Percentiles rank a stretch among this genome's conserved stretches.
Conservation (phyloP, 1,140 invertebrate species). For the Rhagoletis pomonella region DNA sequence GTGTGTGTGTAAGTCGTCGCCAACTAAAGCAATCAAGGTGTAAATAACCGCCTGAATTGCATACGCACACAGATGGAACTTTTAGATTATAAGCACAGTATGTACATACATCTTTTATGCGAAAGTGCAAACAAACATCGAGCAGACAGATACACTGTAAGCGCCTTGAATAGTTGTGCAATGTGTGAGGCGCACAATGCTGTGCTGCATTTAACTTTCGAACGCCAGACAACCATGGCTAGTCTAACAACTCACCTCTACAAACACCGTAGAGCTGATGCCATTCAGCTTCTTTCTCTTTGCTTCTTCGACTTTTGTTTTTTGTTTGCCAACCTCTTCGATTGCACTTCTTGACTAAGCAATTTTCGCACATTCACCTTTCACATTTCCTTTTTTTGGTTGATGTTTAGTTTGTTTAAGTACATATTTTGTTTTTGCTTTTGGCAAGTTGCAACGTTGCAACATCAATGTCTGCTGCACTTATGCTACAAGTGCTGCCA, state of each 20-base stretch:
- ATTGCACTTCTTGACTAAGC: constrained; percentile 4
- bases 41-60: constrained; percentile 6
- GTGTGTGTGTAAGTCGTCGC: not conserved
- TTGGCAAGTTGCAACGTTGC: not conserved
- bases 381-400: not conserved
- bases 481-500: not conserved
- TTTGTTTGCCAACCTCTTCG: not conserved
- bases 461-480: constrained; percentile 25
- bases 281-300: not conserved
- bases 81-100: not conserved
- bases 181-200: constrained; percentile 6
- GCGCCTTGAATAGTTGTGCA: not conserved
- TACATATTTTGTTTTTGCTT: not conserved
- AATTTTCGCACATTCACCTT: constrained; percentile 50
- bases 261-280: no score
- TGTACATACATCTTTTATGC: not conserved
- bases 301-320: not conserved
- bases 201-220: no score
- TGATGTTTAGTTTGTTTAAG: not conserved
- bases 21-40: constrained; percentile 19
- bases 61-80: not conserved
- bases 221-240: no score
- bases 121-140: not conserved
- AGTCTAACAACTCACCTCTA: no score
- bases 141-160: not conserved